Conservation (phyloP, 1,140 invertebrate species). For the Micrasema longulum region DNA sequence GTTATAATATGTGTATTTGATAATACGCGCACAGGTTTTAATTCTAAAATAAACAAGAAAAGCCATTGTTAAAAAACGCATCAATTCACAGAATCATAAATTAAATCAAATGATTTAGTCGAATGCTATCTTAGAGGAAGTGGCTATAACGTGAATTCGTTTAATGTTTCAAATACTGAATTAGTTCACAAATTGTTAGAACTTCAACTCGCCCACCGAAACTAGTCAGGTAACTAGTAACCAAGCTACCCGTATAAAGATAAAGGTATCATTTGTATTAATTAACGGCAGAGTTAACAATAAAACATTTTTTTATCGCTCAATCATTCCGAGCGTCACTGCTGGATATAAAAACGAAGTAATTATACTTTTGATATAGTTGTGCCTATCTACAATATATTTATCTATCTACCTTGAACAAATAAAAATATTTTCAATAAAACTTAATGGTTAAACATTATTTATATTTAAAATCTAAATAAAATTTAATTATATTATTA, state of each 20-base stretch:
- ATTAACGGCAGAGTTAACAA: constrained; percentile 2
- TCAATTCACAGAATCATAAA: constrained; percentile 11
- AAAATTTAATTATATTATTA: too few relatives aligned
- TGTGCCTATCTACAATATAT: too few relatives aligned
- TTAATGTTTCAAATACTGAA: neutral
- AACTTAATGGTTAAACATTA: too few relatives aligned
- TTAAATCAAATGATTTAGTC: constrained; percentile 21
- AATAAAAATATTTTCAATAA: too few relatives aligned
- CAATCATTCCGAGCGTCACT: neutral
- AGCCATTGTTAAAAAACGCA: constrained; percentile 1
- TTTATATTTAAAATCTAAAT: too few relatives aligned
- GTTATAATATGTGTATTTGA: too few relatives aligned
- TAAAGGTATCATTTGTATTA: constrained; percentile 23
- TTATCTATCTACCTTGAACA: too few relatives aligned
- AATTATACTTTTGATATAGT: too few relatives aligned
- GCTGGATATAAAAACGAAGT: neutral
- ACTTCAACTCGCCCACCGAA: constrained; percentile 15
- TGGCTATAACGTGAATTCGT: constrained; percentile 10
- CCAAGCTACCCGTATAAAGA: too few relatives aligned
- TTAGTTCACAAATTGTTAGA: constrained; percentile 31
- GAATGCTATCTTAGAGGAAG: constrained; percentile 13
- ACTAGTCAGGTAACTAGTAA: neutral
- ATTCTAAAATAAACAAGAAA: too few relatives aligned
- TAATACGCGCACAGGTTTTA: too few relatives aligned
- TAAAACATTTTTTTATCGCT: neutral